Evolutionary conservation across 2,888 invertebrate species (phyloP).

Genomic region (Aphodius granarius): DNA sequence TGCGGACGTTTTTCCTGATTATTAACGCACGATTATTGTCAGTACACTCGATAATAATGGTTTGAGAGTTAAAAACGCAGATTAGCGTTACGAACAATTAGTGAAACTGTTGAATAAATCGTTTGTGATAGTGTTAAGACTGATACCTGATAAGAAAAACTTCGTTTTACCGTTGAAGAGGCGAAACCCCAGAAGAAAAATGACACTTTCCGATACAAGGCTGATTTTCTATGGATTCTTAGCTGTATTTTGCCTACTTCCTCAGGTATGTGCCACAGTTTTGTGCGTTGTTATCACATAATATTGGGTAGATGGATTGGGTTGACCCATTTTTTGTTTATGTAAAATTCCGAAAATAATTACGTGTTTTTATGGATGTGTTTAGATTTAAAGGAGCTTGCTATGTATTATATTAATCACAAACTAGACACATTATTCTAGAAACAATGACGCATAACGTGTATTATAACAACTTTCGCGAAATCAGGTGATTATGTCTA

Average conservation of each 20-base stretch:
- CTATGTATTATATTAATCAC: background rate
- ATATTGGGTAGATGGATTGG: background rate
- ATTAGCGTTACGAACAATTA: slow-evolving; percentile 16
- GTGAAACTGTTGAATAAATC: slow-evolving; percentile 17
- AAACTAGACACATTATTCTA: background rate
- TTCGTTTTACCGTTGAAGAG: slow-evolving; percentile 14
- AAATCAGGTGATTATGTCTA: background rate
- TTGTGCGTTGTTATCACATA: background rate
- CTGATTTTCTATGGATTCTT: slow-evolving; percentile 26
- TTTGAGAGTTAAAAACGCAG: background rate
- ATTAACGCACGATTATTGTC: background rate
- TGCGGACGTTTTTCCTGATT: background rate
- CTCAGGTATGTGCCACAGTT: slow-evolving; percentile 17
- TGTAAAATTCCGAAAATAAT: background rate
- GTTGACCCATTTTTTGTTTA: background rate
- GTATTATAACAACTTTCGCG: background rate
- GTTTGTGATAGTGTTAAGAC: slow-evolving; percentile 27
- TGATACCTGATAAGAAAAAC: slow-evolving; percentile 17
- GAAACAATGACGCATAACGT: background rate
- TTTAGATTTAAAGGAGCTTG: background rate
- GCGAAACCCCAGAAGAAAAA: background rate
- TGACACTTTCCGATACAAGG: slow-evolving; percentile 18
- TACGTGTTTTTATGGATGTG: background rate
- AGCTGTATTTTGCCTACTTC: slow-evolving; percentile 9
- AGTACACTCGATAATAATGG: background rate